Evolutionary conservation across 2,888 invertebrate species (phyloP).

Genomic region (Drosophila emarginata): DNA sequence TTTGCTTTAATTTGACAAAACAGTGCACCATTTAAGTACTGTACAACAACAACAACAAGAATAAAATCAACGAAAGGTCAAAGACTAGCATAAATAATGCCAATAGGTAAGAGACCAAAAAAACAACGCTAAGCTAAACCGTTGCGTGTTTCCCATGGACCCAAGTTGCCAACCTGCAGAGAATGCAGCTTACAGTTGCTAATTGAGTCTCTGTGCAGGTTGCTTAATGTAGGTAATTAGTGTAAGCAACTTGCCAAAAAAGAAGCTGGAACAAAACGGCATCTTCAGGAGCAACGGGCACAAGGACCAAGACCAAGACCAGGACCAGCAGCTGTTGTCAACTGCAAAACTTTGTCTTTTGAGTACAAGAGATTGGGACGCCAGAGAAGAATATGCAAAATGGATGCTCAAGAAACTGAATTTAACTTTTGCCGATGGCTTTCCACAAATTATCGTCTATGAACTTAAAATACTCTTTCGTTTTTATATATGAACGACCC

Average conservation of each 20-base stretch:
- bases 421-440: background rate
- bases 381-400: background rate
- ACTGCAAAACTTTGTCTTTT: slow-evolving; percentile 30
- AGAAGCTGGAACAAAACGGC: background rate
- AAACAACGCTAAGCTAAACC: slow-evolving; percentile 32
- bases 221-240: slow-evolving; percentile 71
- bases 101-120: background rate
- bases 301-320: background rate
- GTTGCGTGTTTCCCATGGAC: too few species aligned
- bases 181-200: slow-evolving; percentile 66
- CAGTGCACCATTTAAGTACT: slow-evolving; percentile 56
- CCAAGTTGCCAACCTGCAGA: slow-evolving; percentile 29
- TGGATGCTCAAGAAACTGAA: background rate
- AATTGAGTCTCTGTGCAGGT: slow-evolving; percentile 75
- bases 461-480: background rate
- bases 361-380: slow-evolving; percentile 9
- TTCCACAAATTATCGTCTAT: background rate
- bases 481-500: too few species aligned
- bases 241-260: slow-evolving; percentile 50
- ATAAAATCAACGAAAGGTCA: slow-evolving; percentile 58
- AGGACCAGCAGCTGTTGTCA: slow-evolving; percentile 49
- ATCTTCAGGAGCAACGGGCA: slow-evolving; percentile 10
- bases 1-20: slow-evolving; percentile 71
- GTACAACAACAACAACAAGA: background rate
- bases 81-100: slow-evolving; percentile 57